phyloP scores from a whole-genome alignment of 2,113 vertebrate species.

The Vireo altiloquus region DNA sequence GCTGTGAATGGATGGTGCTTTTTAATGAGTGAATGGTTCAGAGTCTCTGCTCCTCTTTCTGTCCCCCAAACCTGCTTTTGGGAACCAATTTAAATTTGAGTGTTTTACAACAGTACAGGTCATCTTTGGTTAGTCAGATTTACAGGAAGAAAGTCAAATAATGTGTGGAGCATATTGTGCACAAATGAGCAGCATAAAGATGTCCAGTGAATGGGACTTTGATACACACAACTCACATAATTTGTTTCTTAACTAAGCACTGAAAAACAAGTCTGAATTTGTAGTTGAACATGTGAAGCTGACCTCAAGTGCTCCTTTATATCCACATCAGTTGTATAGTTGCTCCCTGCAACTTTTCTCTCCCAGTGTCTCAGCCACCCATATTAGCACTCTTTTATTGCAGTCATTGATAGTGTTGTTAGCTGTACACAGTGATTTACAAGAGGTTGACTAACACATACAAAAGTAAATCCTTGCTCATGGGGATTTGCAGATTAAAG shows the following conservation, averaged over 20 bases:
- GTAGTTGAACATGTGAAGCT: not conserved
- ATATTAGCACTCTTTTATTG: not conserved
- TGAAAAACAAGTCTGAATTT: not conserved
- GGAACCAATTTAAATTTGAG: not conserved
- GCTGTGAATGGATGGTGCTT: not conserved
- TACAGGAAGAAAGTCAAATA: not conserved
- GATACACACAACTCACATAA: not conserved
- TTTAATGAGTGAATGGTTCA: not conserved
- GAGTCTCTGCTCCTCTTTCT: not conserved
- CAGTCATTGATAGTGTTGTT: not conserved
- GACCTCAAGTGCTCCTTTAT: not conserved
- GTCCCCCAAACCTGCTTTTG: not conserved
- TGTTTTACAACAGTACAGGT: not conserved
- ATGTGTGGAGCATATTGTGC: not conserved
- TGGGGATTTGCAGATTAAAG: not conserved
- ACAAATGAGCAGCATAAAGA: not conserved
- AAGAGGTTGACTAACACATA: not conserved
- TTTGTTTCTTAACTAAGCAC: not conserved
- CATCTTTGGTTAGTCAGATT: not conserved
- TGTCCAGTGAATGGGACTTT: not conserved
- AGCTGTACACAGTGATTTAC: not conserved
- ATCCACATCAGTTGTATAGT: not conserved
- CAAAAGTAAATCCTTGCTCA: constrained; percentile 1
- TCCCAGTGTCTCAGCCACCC: not conserved
- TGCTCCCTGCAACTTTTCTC: not conserved